A percentile compares a stretch with the other conserved stretches of the same genome.
Conservation (phyloP, 2,888 invertebrate genomes). For the Phyto melanocephala region DNA sequence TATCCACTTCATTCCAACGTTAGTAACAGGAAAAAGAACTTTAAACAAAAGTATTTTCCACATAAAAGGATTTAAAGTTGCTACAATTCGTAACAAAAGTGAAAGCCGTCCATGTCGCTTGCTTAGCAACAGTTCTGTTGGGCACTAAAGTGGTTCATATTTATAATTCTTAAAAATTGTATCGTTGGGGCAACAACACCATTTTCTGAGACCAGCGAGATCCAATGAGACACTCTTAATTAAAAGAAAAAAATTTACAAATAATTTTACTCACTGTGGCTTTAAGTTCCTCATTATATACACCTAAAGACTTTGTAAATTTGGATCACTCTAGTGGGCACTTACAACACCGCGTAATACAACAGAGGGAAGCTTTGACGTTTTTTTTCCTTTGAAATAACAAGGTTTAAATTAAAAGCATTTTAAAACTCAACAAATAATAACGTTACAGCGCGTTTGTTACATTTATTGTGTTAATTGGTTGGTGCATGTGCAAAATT, state of each 20-base stretch:
- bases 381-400: slow-evolving; percentile 24
- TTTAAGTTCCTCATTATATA: too few relatives aligned
- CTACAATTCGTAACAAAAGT: not conserved
- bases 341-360: not conserved
- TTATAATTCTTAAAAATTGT: too few relatives aligned
- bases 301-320: too few relatives aligned
- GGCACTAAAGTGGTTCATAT: too few relatives aligned
- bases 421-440: slow-evolving; percentile 40
- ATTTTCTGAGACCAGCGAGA: too few relatives aligned
- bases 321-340: too few relatives aligned
- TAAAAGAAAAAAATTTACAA: too few relatives aligned
- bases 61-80: slow-evolving; percentile 10
- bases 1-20: slow-evolving; percentile 1
- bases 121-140: not conserved
- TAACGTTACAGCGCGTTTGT: not conserved
- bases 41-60: not conserved
- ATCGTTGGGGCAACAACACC: too few relatives aligned
- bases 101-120: too few relatives aligned
- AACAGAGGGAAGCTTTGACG: not conserved
- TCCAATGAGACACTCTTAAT: too few relatives aligned
- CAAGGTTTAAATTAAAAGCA: slow-evolving; percentile 41
- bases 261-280: too few relatives aligned
- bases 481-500: slow-evolving; percentile 21
- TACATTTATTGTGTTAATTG: slow-evolving; percentile 39
- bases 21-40: not conserved